Evolutionary conservation across 2,888 invertebrate species (phyloP), one percentile per base, ranked within the genome.

Genomic region (Sussaba pulchella): DNA sequence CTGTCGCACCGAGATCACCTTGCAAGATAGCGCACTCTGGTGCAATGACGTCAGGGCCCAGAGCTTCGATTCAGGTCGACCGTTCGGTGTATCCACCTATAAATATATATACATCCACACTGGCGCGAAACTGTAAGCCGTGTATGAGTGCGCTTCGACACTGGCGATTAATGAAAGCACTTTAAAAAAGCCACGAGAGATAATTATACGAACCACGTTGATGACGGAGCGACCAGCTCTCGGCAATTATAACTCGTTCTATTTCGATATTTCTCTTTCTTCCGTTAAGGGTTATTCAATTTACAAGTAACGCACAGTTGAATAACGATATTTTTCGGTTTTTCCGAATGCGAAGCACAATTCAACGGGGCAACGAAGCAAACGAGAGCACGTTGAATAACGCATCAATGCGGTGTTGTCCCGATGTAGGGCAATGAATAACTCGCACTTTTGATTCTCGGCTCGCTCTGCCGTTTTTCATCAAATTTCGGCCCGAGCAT

Each of bases 1-100:
- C 10, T 8, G 41, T 8, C 6, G 24, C 14, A 45, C 26, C 63
- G 45, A 82, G 83, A 84, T 86, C 83, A 78, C 83, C 83, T 84
- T 82, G 78, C 77, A 79, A 83, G 83, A 84, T 87, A 84, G 81
- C 83, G 82, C 81, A 83, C 77, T 82, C 78, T 83, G 82, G 81
- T 83, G 83, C 84, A 85, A 80, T 84, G 84, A 82, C 84, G 85
- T 83, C 84, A 85, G 81, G 77, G 50, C 70, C 63, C 66, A 41
- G 75, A 66, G 82, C 59, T 83, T 85, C 81, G 64, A 85, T 83
- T 81, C 81, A 69, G 82, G 84, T 85, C 80, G 81, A 45, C 84
- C 19, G 66, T 79, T 75, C 70, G 80, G 71, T 61, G 75, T 67
- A 21, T 71, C 17, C 21, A 24, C 26, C 59, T 52, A 21, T 41